phyloP scores from a whole-genome alignment of 1,140 invertebrate species.

The Drosophila quadrilineata region DNA sequence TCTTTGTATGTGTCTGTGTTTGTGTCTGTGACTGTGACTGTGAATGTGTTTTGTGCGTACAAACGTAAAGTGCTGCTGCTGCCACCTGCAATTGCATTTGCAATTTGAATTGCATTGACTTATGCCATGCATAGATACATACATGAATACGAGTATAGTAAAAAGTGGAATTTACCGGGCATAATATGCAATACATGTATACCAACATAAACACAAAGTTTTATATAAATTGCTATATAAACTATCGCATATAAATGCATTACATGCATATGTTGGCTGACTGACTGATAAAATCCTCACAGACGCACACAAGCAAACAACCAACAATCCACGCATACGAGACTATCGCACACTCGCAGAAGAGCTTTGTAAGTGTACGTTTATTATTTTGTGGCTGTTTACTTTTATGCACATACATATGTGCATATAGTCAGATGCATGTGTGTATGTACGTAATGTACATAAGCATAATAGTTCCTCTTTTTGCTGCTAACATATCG shows the following conservation, averaged over 20 bases:
- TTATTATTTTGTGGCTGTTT: slow-evolving; percentile 59
- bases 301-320: slow-evolving; percentile 17
- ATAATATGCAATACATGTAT: slow-evolving; percentile 34
- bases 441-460: too few species aligned
- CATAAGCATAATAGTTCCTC: slow-evolving; percentile 13
- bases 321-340: slow-evolving; percentile 17
- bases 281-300: slow-evolving; percentile 59
- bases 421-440: neutral
- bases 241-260: neutral
- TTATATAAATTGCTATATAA: too few species aligned
- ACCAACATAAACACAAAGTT: slow-evolving; percentile 8
- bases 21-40: too few species aligned
- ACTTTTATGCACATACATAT: slow-evolving; percentile 19
- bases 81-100: slow-evolving; percentile 32
- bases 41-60: slow-evolving; percentile 40
- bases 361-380: slow-evolving; percentile 64
- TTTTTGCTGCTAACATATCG: slow-evolving; percentile 43
- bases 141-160: slow-evolving; percentile 13
- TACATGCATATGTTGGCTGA: slow-evolving; percentile 29
- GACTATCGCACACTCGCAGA: too few species aligned
- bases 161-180: slow-evolving; percentile 43
- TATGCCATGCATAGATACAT: slow-evolving; percentile 40
- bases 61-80: slow-evolving; percentile 38
- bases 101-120: slow-evolving; percentile 69
- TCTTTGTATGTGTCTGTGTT: slow-evolving; percentile 19